phyloP scores from a whole-genome alignment of 2,113 vertebrate genomes.

The Emydura subglobosa region DNA sequence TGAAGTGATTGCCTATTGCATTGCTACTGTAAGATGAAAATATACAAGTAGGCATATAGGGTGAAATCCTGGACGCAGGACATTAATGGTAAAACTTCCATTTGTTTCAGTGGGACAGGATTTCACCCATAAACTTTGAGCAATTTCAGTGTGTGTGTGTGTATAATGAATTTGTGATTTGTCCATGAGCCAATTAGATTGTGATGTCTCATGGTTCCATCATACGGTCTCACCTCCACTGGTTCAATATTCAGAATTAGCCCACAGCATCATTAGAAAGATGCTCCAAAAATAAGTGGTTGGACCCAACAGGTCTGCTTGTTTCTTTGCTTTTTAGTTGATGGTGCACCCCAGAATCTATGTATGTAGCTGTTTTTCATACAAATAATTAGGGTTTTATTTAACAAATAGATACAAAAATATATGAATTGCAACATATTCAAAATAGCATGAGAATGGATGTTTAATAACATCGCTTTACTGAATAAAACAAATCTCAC shows the following conservation, averaged over 20 bases:
- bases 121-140: background rate
- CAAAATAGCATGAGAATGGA: background rate
- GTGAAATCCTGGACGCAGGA: accelerated
- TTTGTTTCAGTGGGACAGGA: background rate
- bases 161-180: background rate
- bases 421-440: accelerated
- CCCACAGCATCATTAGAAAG: background rate
- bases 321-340: background rate
- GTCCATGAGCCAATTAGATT: background rate
- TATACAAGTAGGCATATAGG: background rate
- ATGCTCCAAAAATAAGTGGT: background rate
- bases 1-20: background rate
- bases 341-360: background rate
- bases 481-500: accelerated
- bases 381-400: background rate
- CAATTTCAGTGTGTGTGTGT: background rate
- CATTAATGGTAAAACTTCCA: background rate
- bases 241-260: background rate
- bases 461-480: background rate
- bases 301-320: background rate
- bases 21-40: background rate
- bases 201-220: background rate
- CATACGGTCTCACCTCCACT: background rate
- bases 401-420: background rate
- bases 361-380: background rate